Evolutionary conservation across 2,888 invertebrate genomes (phyloP), one percentile per base, ranked within the genome.

Genomic region (Crioceris asparagi): DNA sequence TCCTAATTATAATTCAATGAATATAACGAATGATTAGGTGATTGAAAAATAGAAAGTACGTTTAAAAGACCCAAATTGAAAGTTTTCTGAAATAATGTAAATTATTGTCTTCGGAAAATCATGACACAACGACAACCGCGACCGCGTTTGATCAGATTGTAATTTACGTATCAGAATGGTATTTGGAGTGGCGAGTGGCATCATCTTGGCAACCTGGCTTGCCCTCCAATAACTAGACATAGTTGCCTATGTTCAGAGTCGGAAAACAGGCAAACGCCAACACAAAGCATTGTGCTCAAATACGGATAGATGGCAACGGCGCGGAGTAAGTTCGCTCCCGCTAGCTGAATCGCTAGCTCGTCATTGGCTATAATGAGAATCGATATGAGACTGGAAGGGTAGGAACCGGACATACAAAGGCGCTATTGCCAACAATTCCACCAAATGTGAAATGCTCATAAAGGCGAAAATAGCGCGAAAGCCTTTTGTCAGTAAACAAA

Each of bases 361-460:
- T 68, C 64, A 75, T 76, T 75, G 75, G 76, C 65, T 67, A 65
- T 64, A 64, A 63, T 64, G 55, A 59, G 68, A 71, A 75, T 75
- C 76, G 74, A 75, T 76, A 73, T 70, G 65, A 68, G 69, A 71
- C 56, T 55, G 56, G 71, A 67, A 68, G 62, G 65, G 57, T 52
- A 69, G 70, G 70, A 66, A 68, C 60, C 63, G 68, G 67, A 67
- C 66, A 67, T 60, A 62, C 62, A 68, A 63, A 64, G 53, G 54
- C 62, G 57, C 52, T 66, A 62, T 66, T 71, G 66, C 53, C 73
- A 69, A 67, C 67, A 68, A 66, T 68, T 62, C 62, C 65, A 66
- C 65, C 65, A 15, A 69, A 67, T 65, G 32, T 35, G 44, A 45
- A 42, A 40, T 41, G 46, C 44, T 50, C 41, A 59, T 66, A 71